Evolutionary conservation across 2,888 invertebrate genomes (phyloP), one percentile per base, ranked within the genome.

Genomic region (Calameuta filiformis): DNA sequence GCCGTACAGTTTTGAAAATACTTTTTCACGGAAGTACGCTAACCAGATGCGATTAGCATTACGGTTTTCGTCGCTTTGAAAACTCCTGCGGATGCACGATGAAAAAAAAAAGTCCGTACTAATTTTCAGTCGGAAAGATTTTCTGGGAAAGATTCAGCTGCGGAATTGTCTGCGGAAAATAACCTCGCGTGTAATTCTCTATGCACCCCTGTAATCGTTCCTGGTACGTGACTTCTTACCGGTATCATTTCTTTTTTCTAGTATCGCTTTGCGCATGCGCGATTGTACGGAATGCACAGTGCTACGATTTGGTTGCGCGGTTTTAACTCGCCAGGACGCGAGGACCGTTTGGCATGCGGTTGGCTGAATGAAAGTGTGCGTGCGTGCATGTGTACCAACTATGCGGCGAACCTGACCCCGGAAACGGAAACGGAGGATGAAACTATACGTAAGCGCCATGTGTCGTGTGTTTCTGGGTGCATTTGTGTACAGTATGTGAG

Each of bases 351-450:
- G 33, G 23, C 74, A 35, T 35, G 74, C 74, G 74, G 74, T 35
- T 73, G 69, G 4, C 31, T 40, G 40, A 73, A 35, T 30, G 69
- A 35, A 79, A 75, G 77, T 78, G 12, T 68, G 73, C 77, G 76
- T 56, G 30, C 31, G 12, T 56, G 56, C 69, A 76, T 71, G 73
- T 79, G 76, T 73, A 74, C n/a, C 77, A 75, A 79, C 78, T 79
- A 78, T 77, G 77, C 77, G 79, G 77, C 76, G 77, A 82, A 83
- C 77, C 79, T 76, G 76, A 79, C 30, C 68, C 83, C 83, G 84
- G 83, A 85, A 85, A 81, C 82, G 85, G 83, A 86, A 86, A 84
- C 84, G 81, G 81, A 84, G 81, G 82, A 83, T 82, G 80, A 81
- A 79, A 74, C 31, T n/a, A 68, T 68, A 82, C 80, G 77, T 30